Evolutionary conservation across 2,797 vertebrate genomes (phyloP).

Genomic region (Sibirionetta formosa): DNA sequence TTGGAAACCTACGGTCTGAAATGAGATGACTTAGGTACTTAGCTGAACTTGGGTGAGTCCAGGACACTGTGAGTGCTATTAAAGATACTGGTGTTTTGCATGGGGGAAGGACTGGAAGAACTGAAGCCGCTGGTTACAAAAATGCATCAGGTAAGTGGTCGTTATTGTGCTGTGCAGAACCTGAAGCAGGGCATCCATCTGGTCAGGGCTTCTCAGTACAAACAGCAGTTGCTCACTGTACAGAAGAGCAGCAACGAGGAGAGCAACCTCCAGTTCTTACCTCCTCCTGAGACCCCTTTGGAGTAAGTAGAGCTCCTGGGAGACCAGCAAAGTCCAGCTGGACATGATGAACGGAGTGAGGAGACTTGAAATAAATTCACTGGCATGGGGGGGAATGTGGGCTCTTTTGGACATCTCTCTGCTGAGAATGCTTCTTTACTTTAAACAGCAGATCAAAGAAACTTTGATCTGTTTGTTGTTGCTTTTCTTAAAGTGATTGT

Average conservation of each 20-base stretch:
- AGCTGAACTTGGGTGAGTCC: neutral
- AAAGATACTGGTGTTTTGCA: neutral
- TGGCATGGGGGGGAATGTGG: accelerated
- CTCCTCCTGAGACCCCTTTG: neutral
- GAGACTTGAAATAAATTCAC: neutral
- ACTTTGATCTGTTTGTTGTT: neutral
- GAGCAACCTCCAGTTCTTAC: neutral
- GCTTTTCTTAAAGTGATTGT: neutral
- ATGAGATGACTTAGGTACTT: neutral
- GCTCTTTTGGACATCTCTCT: neutral
- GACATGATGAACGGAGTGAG: neutral
- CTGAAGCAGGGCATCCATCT: neutral
- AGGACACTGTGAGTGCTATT: neutral
- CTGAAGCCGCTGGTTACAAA: neutral
- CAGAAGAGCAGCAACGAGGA: neutral
- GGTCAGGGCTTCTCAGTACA: neutral
- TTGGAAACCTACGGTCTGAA: neutral
- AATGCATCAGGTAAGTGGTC: neutral
- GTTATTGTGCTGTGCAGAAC: neutral
- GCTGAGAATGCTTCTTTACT: neutral
- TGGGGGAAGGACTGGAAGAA: neutral
- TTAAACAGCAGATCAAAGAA: neutral
- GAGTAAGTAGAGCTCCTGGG: neutral
- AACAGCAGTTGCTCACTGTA: neutral
- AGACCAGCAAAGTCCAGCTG: neutral